Percentiles rank a stretch among this genome's conserved stretches.
Evolutionary conservation across 2,113 vertebrate species (phyloP).

Genomic region (Felis catus): DNA sequence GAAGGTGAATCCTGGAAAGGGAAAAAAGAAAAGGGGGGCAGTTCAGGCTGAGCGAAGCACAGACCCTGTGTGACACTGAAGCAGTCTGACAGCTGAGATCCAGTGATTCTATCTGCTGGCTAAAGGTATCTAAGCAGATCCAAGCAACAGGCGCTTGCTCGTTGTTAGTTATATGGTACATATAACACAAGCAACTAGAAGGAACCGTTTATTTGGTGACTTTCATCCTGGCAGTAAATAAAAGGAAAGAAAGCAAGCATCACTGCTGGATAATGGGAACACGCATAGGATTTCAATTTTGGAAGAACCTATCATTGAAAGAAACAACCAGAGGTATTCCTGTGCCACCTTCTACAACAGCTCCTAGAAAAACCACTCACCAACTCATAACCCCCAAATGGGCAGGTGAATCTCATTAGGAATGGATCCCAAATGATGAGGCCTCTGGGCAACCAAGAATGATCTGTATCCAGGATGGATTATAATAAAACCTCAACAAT

Average conservation of each 20-base stretch:
- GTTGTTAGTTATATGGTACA: not conserved
- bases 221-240: not conserved
- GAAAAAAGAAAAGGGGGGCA: not conserved
- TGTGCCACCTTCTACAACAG: not conserved
- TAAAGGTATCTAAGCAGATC: not conserved
- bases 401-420: not conserved
- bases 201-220: not conserved
- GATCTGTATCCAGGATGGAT: not conserved
- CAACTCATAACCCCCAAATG: not conserved
- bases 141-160: not conserved
- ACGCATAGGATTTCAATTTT: not conserved
- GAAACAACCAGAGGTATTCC: not conserved
- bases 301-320: slow-evolving; percentile 7
- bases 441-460: not conserved
- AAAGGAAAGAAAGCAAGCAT: slow-evolving; percentile 19
- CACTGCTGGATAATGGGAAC: not conserved
- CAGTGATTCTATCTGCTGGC: not conserved
- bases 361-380: slow-evolving; percentile 21
- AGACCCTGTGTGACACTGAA: not conserved
- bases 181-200: not conserved
- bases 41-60: not conserved
- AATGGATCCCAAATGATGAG: not conserved
- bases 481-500: slow-evolving; percentile 25
- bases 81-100: not conserved
- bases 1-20: not conserved